Evolutionary conservation across 2,888 invertebrate genomes (phyloP), one percentile per base, ranked within the genome.

Genomic region (Altica lythri): DNA sequence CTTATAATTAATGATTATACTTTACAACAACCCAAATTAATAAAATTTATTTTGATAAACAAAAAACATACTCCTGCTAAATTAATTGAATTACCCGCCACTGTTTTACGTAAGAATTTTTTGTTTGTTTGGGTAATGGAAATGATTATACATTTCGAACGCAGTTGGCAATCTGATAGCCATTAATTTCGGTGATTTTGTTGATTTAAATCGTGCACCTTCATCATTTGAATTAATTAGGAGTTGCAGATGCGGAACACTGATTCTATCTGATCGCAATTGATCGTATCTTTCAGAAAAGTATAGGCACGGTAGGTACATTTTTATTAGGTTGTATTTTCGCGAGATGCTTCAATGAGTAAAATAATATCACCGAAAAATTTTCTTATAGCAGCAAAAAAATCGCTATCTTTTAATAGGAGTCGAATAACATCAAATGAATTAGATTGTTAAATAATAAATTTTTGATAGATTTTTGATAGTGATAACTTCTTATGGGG

Each of bases 141-240:
- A 47, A 55, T 51, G 30, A 49, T 49, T 49, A 49, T 42, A 49
- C 16, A 49, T 49, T 42, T 32, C 40, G 42, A 18, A 13, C 49
- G 27, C 49, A 40, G 49, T 49, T 49, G 49, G 49, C 49, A 42
- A 49, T 49, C 49, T 49, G 49, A 49, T 49, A 49, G 34, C 49
- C 49, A 42, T 49, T 49, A 49, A 49, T 49, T 49, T 49, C 25
- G 49, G 49, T 49, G 49, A 49, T 49, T 49, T 49, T 34, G 49
- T 40, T 37, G 49, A 49, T 49, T 49, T 49, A 40, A 49, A 49
- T 49, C 49, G 30, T 49, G 42, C 40, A 49, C 49, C 49, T n/a
- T 49, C 49, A 49, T 49, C 49, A 49, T 49, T 49, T 49, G 49
- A 49, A 49, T 49, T 49, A 49, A 49, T 49, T 49, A 49, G 49